A percentile compares a stretch with the other conserved stretches of the same genome.
Evolutionary conservation across 2,888 invertebrate species (phyloP).

Genomic region (Ornithoptera alexandrae): DNA sequence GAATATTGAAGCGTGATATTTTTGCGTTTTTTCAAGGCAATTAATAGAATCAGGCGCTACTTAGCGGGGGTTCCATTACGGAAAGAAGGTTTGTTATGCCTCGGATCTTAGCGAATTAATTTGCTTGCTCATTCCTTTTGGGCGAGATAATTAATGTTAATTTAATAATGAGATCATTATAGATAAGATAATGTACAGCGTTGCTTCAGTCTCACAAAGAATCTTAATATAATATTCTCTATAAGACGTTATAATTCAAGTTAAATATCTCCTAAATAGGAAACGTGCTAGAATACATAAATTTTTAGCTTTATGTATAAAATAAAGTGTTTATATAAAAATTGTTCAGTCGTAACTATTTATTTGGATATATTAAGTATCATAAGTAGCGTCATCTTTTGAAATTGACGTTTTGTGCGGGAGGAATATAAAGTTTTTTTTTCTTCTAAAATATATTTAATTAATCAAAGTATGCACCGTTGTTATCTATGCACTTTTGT

Average conservation of each 20-base stretch:
- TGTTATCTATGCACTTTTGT: no score
- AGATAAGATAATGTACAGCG: slow-evolving; percentile 6
- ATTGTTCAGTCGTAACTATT: no score
- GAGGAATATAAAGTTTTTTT: no score
- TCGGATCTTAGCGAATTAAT: slow-evolving; percentile 13
- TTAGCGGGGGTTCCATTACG: slow-evolving; percentile 12
- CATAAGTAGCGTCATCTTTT: no score
- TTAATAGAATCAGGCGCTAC: slow-evolving; percentile 10
- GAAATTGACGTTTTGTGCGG: no score
- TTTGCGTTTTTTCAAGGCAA: not conserved
- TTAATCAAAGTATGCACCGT: no score
- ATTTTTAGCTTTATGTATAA: no score
- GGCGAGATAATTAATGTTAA: slow-evolving; percentile 15
- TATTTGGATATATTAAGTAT: no score
- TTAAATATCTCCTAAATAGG: no score
- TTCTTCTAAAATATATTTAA: no score
- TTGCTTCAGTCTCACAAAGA: not conserved
- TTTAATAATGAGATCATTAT: slow-evolving; percentile 14
- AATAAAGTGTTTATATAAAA: no score
- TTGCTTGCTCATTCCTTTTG: slow-evolving; percentile 20
- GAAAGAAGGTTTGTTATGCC: slow-evolving; percentile 5
- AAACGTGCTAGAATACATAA: no score
- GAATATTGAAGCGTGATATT: not conserved
- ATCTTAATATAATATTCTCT: not conserved
- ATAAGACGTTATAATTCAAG: not conserved